A percentile compares a stretch with the other conserved stretches of the same genome.
phyloP scores from a whole-genome alignment of 2,113 vertebrate species.

The Pelodiscus sinensis region DNA sequence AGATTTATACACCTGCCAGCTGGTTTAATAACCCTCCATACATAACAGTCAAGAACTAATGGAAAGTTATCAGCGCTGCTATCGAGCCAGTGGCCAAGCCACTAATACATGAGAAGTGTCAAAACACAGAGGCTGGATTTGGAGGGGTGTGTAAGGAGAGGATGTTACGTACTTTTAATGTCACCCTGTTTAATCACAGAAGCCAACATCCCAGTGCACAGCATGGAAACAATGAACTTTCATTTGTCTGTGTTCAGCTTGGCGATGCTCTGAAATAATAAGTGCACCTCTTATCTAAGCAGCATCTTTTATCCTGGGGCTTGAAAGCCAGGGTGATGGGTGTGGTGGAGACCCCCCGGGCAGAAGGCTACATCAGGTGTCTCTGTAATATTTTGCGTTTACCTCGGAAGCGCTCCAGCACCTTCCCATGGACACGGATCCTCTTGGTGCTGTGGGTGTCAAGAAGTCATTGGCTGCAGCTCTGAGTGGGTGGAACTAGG shows the following conservation, averaged over 20 bases:
- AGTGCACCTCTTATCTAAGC: neutral
- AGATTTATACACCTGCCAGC: conserved; percentile 12
- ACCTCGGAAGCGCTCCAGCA: neutral
- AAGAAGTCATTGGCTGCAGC: neutral
- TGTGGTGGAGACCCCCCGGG: neutral
- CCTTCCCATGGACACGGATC: neutral
- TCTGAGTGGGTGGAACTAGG: neutral
- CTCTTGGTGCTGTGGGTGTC: neutral
- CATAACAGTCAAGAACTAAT: neutral
- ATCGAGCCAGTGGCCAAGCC: neutral
- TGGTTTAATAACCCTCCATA: neutral
- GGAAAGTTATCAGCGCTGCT: neutral
- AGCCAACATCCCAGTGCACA: neutral
- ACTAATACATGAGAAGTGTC: neutral
- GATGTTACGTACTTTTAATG: neutral
- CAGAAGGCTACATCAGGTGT: neutral
- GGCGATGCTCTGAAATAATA: neutral
- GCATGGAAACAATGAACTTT: neutral
- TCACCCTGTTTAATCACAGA: neutral
- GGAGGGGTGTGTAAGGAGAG: neutral
- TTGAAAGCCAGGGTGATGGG: neutral
- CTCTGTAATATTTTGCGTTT: neutral
- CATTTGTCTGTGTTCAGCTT: rapidly evolving
- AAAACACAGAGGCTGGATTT: neutral
- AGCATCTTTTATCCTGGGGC: rapidly evolving